A percentile compares a stretch with the other conserved stretches of the same genome.
Evolutionary conservation across 1,140 invertebrate species (phyloP).

Genomic region (Drosophila virilis): DNA sequence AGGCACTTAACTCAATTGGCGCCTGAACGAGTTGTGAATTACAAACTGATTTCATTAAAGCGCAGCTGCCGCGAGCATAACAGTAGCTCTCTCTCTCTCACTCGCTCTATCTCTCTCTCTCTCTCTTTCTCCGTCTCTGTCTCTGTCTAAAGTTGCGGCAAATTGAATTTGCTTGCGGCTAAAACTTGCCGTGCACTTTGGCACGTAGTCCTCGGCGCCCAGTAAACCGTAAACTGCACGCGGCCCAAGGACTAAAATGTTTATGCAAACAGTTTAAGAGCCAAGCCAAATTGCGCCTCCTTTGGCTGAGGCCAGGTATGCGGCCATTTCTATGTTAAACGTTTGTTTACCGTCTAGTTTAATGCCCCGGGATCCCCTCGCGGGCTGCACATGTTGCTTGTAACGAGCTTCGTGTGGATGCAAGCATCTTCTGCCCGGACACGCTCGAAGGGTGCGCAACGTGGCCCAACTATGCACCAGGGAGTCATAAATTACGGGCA

Average conservation of each 20-base stretch:
- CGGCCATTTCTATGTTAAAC: slow-evolving; percentile 75
- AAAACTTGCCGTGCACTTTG: slow-evolving; percentile 62
- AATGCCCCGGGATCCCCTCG: not conserved
- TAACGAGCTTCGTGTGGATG: slow-evolving; percentile 20
- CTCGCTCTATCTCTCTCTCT: not conserved
- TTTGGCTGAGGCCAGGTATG: slow-evolving; percentile 5
- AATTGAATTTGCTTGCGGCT: slow-evolving; percentile 67
- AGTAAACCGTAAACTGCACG: slow-evolving; percentile 17
- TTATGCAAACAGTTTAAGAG: slow-evolving; percentile 73
- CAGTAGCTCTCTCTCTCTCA: not conserved
- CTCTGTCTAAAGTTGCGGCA: slow-evolving; percentile 41
- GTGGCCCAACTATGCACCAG: slow-evolving; percentile 43
- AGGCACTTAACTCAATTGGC: slow-evolving; percentile 37
- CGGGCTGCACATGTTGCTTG: slow-evolving; percentile 26
- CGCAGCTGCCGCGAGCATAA: slow-evolving; percentile 1
- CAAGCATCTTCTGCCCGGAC: not conserved
- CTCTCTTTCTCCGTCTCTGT: not conserved
- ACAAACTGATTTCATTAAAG: slow-evolving; percentile 29
- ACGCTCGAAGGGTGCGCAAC: slow-evolving; percentile 8
- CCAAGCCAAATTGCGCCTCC: not conserved
- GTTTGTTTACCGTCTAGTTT: slow-evolving; percentile 71
- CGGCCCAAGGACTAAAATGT: slow-evolving; percentile 40
- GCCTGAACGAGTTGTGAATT: slow-evolving; percentile 47
- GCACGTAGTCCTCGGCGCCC: slow-evolving; percentile 54
- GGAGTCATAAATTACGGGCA: slow-evolving; percentile 42